Evolutionary conservation across 2,888 invertebrate species (phyloP).

Genomic region (Zhengitettix transpicula): DNA sequence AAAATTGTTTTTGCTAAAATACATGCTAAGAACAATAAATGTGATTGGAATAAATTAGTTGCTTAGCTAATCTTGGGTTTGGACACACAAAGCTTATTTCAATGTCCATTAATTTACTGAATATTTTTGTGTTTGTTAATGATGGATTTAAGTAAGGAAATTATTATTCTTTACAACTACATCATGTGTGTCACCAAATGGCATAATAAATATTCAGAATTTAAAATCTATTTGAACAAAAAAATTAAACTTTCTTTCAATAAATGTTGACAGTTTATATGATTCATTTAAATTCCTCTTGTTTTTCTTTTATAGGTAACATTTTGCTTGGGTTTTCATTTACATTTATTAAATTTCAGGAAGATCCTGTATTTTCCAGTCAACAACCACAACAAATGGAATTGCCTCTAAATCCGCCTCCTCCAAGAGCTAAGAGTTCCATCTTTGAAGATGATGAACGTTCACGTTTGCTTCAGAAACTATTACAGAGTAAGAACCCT

Average conservation of each 20-base stretch:
- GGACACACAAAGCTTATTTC: no score
- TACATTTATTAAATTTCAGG: constrained; percentile 1
- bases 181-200: no score
- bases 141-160: no score
- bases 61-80: no score
- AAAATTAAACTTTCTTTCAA: neutral
- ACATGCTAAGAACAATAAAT: no score
- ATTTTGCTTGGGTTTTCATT: neutral
- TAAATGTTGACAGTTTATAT: neutral
- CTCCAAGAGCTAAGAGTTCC: constrained; percentile 23
- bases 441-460: constrained; percentile 71
- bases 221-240: neutral
- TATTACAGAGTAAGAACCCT: constrained; percentile 85
- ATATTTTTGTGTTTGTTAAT: no score
- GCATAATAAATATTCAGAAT: no score
- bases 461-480: constrained; percentile 63
- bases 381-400: neutral
- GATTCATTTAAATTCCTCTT: neutral
- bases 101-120: no score
- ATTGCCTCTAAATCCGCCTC: neutral
- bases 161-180: no score
- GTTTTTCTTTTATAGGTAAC: no score
- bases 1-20: no score
- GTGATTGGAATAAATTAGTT: no score
- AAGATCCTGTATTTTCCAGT: constrained; percentile 5